phyloP scores from a whole-genome alignment of 2,888 invertebrate genomes.

The Apeira syringaria region DNA sequence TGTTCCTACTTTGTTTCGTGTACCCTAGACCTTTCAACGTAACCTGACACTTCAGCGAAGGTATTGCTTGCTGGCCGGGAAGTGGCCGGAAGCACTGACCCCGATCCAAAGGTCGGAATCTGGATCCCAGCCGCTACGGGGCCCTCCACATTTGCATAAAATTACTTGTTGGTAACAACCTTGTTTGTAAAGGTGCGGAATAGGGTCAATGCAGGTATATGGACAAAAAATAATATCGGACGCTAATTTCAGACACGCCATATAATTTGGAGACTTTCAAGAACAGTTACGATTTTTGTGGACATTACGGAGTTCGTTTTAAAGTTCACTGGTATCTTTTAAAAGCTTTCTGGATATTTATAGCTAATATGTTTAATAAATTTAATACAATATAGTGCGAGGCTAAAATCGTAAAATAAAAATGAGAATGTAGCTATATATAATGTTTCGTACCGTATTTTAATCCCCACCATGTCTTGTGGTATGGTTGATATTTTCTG shows the following conservation, averaged over 20 bases:
- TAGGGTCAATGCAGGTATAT: slow-evolving; percentile 6
- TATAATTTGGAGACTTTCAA: slow-evolving; percentile 18
- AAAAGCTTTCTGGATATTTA: slow-evolving; percentile 4
- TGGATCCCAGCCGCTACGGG: slow-evolving; percentile 24
- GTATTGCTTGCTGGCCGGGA: slow-evolving; percentile 25
- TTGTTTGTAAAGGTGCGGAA: slow-evolving; percentile 18
- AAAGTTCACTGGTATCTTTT: background rate
- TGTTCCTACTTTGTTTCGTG: no score
- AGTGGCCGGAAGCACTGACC: slow-evolving; percentile 46
- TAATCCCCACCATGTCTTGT: slow-evolving; percentile 72
- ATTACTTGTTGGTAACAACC: slow-evolving; percentile 21
- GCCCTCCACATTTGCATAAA: slow-evolving; percentile 22
- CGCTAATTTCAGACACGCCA: slow-evolving; percentile 19
- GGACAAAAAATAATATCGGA: slow-evolving; percentile 4
- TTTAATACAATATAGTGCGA: background rate
- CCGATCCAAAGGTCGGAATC: slow-evolving; percentile 56
- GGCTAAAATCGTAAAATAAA: no score
- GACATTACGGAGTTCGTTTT: slow-evolving; percentile 11
- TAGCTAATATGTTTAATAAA: background rate
- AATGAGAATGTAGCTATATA: no score
- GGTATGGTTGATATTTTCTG: slow-evolving; percentile 69
- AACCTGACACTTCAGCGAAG: slow-evolving; percentile 28
- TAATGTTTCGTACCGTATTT: slow-evolving; percentile 62
- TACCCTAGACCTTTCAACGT: slow-evolving; percentile 21
- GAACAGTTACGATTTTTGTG: slow-evolving; percentile 19